Evolutionary conservation across 2,113 vertebrate species (phyloP).

Genomic region (Baryphthengus martii): DNA sequence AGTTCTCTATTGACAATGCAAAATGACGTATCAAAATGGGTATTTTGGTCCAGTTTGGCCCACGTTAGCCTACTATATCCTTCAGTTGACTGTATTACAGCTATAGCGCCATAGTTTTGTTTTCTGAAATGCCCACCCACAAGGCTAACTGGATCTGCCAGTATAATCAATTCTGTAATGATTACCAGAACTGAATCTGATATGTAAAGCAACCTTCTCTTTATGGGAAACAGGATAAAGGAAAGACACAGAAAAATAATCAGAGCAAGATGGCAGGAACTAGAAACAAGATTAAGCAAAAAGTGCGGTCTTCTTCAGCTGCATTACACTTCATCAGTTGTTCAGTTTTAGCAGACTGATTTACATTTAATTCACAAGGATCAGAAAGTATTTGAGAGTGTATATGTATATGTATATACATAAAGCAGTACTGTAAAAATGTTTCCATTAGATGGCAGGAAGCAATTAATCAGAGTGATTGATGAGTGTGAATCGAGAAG

Average conservation of each 20-base stretch:
- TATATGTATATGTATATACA: neutral
- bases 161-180: neutral
- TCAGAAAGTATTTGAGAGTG: neutral
- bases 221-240: neutral
- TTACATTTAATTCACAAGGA: neutral
- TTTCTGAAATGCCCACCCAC: neutral
- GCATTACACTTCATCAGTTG: neutral
- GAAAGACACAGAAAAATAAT: neutral
- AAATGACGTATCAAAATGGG: neutral
- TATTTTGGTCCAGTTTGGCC: neutral
- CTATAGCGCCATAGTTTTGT: neutral
- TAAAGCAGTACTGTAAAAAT: neutral
- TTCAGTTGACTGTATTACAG: neutral
- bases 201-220: neutral
- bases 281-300: neutral
- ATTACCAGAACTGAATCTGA: neutral
- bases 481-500: neutral
- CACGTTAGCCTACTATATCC: neutral
- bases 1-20: neutral
- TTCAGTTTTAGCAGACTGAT: neutral
- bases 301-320: neutral
- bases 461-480: neutral
- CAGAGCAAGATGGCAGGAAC: neutral
- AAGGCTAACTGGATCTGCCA: neutral
- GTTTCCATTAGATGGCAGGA: neutral